These are phyloP conservation scores for Euborellia annulipes DNA, from an alignment of 1,140 invertebrate genomes.

Conservation along the genomic window DNA sequence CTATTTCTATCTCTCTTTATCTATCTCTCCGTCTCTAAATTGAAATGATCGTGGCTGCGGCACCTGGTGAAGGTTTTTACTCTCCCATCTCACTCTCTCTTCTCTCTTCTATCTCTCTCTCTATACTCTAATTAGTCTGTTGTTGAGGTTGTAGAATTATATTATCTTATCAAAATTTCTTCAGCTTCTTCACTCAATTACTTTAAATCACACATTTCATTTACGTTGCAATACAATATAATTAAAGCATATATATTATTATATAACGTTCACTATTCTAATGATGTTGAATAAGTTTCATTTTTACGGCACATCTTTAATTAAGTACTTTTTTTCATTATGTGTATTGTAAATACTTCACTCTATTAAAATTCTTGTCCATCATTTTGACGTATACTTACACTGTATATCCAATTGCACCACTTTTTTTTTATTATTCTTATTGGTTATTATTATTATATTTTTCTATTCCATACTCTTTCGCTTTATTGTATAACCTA, in stretches of 20 bases:
- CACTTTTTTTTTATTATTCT: conserved; percentile 1
- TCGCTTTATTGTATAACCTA: too few relatives aligned
- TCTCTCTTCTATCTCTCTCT: not conserved
- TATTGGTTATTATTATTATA: too few relatives aligned
- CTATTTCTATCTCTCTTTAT: too few relatives aligned
- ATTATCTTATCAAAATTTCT: conserved; percentile 6
- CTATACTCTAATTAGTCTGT: conserved; percentile 6
- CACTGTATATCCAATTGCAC: conserved; percentile 14
- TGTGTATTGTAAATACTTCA: conserved; percentile 8
- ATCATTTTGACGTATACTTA: conserved; percentile 9
- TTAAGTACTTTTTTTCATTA: conserved; percentile 9
- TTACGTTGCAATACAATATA: conserved; percentile 11
- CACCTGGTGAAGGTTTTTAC: conserved; percentile 1
- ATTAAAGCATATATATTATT: conserved; percentile 9
- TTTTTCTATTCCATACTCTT: too few relatives aligned
- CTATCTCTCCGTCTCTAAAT: not conserved
- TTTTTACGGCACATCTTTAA: conserved; percentile 45
- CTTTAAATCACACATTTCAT: conserved; percentile 13
- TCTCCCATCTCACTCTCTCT: not conserved
- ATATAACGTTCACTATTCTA: conserved; percentile 9
- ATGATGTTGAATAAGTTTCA: conserved; percentile 32
- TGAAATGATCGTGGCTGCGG: not conserved
- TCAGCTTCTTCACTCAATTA: conserved; percentile 13
- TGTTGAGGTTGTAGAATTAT: conserved; percentile 6
- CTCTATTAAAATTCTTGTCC: too few relatives aligned